Evolutionary conservation across 2,888 invertebrate genomes (phyloP).

Genomic region (Melanargia galathea): DNA sequence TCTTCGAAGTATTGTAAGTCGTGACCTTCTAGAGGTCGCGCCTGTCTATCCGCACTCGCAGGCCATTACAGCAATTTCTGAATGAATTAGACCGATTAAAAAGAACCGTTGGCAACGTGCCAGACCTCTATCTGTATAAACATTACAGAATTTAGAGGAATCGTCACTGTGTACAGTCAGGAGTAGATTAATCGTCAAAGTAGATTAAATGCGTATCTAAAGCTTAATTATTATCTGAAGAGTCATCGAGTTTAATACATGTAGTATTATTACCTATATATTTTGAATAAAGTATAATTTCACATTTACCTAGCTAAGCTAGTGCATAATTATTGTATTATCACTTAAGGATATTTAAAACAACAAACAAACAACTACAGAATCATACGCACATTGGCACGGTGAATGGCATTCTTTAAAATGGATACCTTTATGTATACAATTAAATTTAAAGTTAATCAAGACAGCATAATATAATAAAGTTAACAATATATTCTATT

Average conservation of each 20-base stretch:
- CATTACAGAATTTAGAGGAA: slow-evolving; percentile 76
- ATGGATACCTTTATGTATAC: too few relatives aligned
- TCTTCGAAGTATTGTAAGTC: slow-evolving; percentile 48
- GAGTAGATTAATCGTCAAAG: slow-evolving; percentile 43
- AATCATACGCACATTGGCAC: too few relatives aligned
- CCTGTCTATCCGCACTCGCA: slow-evolving; percentile 65
- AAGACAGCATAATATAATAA: too few relatives aligned
- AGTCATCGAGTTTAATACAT: background rate
- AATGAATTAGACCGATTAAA: slow-evolving; percentile 79
- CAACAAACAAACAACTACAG: too few relatives aligned
- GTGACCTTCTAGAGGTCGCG: slow-evolving; percentile 74
- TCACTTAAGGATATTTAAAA: too few relatives aligned
- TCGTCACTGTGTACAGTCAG: slow-evolving; percentile 64
- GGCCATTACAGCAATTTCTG: slow-evolving; percentile 72
- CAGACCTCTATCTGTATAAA: slow-evolving; percentile 74
- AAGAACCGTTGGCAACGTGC: slow-evolving; percentile 72
- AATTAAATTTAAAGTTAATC: too few relatives aligned
- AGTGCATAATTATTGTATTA: too few relatives aligned
- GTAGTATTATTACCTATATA: too few relatives aligned
- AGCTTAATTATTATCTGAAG: background rate
- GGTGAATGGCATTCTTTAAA: too few relatives aligned
- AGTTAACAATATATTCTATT: too few relatives aligned
- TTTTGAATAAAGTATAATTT: too few relatives aligned
- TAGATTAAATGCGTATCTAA: background rate
- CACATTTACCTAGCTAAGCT: too few relatives aligned